Evolutionary conservation across 2,797 vertebrate species (phyloP).

Genomic region (Peromyscus eremicus): DNA sequence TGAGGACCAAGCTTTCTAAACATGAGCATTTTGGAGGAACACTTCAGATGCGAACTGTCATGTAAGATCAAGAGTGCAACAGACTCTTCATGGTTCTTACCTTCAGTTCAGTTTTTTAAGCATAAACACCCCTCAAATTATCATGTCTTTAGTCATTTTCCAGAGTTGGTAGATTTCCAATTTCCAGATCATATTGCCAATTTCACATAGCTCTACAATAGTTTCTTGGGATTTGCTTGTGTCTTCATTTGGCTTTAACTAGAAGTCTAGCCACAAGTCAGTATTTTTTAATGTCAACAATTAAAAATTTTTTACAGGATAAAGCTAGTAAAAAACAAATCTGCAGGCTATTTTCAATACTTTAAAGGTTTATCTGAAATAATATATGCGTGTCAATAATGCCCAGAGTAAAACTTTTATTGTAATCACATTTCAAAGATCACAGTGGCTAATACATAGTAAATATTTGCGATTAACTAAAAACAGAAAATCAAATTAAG

Average conservation of each 20-base stretch:
- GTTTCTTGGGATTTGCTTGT: slow-evolving; percentile 10
- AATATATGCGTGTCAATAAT: slow-evolving; percentile 44
- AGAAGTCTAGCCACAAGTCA: slow-evolving; percentile 22
- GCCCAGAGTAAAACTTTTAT: not conserved
- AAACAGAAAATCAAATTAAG: slow-evolving; percentile 27
- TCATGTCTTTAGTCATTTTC: slow-evolving; percentile 34
- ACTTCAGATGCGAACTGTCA: not conserved
- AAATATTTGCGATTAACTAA: slow-evolving; percentile 53
- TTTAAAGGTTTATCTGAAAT: slow-evolving; percentile 27
- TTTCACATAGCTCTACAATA: slow-evolving; percentile 14
- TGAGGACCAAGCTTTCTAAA: not conserved
- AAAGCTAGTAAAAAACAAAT: not conserved
- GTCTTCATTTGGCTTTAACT: not conserved
- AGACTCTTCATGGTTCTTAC: not conserved
- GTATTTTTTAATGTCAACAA: slow-evolving; percentile 31
- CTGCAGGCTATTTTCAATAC: slow-evolving; percentile 45
- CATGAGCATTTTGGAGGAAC: not conserved
- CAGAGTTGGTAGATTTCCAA: slow-evolving; percentile 37
- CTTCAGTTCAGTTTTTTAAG: not conserved
- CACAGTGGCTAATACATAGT: not conserved
- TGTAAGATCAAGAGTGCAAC: not conserved
- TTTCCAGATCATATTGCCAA: not conserved
- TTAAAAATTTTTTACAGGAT: slow-evolving; percentile 29
- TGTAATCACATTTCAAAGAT: slow-evolving; percentile 52
- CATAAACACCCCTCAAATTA: not conserved